Evolutionary conservation across 2,888 invertebrate genomes (phyloP).

Genomic region (Teleogryllus oceanicus): DNA sequence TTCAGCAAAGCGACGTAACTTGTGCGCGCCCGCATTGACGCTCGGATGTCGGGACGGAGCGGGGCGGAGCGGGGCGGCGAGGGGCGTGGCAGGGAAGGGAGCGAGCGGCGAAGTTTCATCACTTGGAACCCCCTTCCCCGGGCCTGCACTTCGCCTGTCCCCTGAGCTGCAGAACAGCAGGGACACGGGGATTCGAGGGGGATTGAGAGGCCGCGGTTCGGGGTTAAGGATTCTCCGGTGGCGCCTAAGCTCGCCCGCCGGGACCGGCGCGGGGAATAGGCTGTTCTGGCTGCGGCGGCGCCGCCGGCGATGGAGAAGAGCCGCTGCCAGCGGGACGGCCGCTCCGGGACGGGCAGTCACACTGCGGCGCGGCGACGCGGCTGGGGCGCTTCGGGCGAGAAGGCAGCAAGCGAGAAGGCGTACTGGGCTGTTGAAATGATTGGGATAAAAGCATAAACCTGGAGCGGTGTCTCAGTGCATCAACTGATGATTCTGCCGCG

Average conservation of each 20-base stretch:
- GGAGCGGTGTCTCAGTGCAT: too few relatives aligned
- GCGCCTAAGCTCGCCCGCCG: neutral
- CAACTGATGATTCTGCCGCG: too few relatives aligned
- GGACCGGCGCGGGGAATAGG: neutral
- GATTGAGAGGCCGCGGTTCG: conserved; percentile 5
- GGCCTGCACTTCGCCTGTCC: conserved; percentile 1
- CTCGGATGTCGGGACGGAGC: neutral
- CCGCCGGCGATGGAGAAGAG: too few relatives aligned
- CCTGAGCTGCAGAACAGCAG: neutral
- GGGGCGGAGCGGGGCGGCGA: neutral
- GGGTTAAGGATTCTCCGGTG: neutral
- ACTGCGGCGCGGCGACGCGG: too few relatives aligned
- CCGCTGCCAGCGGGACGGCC: too few relatives aligned
- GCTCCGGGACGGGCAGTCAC: too few relatives aligned
- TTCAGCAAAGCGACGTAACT: conserved; percentile 10
- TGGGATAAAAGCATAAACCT: too few relatives aligned
- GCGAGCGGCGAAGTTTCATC: neutral
- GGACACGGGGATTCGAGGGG: neutral
- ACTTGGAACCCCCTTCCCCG: neutral
- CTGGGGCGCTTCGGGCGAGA: too few relatives aligned
- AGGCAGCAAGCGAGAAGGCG: too few relatives aligned
- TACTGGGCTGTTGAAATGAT: too few relatives aligned
- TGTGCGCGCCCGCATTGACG: neutral
- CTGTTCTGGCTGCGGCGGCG: neutral
- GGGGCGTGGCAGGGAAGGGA: neutral